Percentiles rank a stretch among this genome's conserved stretches.
phyloP scores from a whole-genome alignment of 2,888 invertebrate species.

The Pheosia gnoma region DNA sequence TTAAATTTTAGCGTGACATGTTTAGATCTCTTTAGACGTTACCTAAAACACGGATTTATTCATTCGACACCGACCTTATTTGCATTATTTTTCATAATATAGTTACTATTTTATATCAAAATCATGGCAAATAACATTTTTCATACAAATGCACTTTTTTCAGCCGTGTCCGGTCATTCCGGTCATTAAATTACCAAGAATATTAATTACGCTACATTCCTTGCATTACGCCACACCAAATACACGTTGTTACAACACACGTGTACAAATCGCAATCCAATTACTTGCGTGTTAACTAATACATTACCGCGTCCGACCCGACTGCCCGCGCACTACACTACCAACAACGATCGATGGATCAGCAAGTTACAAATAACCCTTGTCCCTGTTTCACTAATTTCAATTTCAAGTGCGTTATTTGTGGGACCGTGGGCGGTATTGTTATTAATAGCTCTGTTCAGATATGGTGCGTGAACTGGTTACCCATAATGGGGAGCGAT shows the following conservation, averaged over 20 bases:
- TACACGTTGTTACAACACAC: constrained; percentile 37
- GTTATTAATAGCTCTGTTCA: constrained; percentile 14
- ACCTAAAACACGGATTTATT: too few relatives aligned
- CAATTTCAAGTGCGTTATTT: constrained; percentile 26
- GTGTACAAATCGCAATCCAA: constrained; percentile 56
- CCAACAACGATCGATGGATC: constrained; percentile 34
- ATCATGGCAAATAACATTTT: too few relatives aligned
- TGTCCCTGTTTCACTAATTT: constrained; percentile 38
- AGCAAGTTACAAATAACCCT: constrained; percentile 17
- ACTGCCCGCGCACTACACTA: constrained; percentile 21
- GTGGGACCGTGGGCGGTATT: constrained; percentile 28
- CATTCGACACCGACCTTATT: too few relatives aligned
- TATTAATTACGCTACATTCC: not conserved
- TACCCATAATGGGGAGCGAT: not conserved
- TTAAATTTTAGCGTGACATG: too few relatives aligned
- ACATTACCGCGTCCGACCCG: constrained; percentile 27
- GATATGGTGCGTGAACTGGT: not conserved
- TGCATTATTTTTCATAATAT: too few relatives aligned
- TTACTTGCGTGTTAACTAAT: constrained; percentile 44
- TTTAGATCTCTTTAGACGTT: too few relatives aligned
- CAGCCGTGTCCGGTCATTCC: too few relatives aligned
- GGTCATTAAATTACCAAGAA: too few relatives aligned
- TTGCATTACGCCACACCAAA: constrained; percentile 12
- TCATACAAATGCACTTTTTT: too few relatives aligned
- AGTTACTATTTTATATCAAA: too few relatives aligned